These are phyloP conservation scores for Lepisosteus osseus DNA, from an alignment of 2,113 vertebrate genomes.

Conservation along the genomic window DNA sequence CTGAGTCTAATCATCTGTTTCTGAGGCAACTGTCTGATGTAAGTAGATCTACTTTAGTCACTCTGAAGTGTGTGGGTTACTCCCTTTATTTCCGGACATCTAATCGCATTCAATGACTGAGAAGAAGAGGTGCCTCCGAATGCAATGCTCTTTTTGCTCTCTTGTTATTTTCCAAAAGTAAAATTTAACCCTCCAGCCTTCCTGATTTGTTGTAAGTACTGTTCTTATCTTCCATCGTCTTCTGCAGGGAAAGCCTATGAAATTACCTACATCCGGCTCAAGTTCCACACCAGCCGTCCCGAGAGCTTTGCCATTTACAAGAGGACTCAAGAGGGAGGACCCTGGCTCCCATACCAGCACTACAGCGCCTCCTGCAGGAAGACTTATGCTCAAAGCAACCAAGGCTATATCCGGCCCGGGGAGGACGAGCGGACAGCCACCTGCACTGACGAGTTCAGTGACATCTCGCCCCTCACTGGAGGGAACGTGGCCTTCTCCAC, in stretches of 20 bases:
- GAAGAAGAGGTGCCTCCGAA: too few relatives aligned
- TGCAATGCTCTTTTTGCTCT: too few relatives aligned
- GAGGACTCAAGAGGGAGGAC: constrained; percentile 52
- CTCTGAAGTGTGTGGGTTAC: too few relatives aligned
- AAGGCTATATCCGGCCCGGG: constrained; percentile 68
- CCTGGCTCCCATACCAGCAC: constrained; percentile 89
- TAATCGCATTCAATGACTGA: too few relatives aligned
- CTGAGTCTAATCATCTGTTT: too few relatives aligned
- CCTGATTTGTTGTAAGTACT: not conserved
- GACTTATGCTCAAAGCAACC: constrained; percentile 65
- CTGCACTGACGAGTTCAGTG: constrained; percentile 90
- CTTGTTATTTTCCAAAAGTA: too few relatives aligned
- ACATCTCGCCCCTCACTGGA: constrained; percentile 89
- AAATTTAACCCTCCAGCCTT: too few relatives aligned
- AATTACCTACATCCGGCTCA: constrained; percentile 86
- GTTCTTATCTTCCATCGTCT: not conserved
- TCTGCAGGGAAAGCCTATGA: constrained; percentile 87
- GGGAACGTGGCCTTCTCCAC: constrained; percentile 96
- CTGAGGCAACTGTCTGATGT: too few relatives aligned
- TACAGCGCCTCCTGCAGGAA: constrained; percentile 84
- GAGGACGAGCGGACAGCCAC: constrained; percentile 79
- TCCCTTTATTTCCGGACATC: too few relatives aligned
- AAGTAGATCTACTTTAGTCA: too few relatives aligned
- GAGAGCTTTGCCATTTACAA: constrained; percentile 94
- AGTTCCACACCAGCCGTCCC: constrained; percentile 90